Conservation (phyloP, 1,140 invertebrate genomes). For the Colletes latitarsis region DNA sequence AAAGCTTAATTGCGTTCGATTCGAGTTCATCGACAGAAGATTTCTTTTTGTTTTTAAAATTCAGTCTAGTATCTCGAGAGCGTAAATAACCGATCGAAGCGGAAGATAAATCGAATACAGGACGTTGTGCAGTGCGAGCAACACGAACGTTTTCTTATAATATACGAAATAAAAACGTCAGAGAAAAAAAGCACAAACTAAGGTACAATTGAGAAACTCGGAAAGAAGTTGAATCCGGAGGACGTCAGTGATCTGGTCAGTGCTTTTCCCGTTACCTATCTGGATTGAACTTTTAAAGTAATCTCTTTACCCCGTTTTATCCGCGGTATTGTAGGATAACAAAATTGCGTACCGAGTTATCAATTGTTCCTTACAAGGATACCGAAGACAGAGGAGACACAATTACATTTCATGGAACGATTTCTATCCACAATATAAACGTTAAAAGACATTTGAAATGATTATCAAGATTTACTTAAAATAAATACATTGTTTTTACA, state of each 20-base stretch:
- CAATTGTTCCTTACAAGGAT: neutral
- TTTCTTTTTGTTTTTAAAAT: too few relatives aligned
- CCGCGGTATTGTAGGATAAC: neutral
- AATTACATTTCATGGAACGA: neutral
- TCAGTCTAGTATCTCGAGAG: neutral
- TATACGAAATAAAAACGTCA: neutral
- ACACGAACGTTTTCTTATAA: too few relatives aligned
- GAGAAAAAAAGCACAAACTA: neutral
- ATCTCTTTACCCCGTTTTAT: neutral
- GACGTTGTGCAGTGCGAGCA: neutral
- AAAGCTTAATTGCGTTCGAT: neutral
- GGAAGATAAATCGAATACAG: slow-evolving; percentile 2
- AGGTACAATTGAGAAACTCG: neutral
- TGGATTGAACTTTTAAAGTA: neutral
- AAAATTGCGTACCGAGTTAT: neutral
- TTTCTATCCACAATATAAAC: too few relatives aligned
- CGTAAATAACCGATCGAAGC: neutral
- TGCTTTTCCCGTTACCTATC: neutral
- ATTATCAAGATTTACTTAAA: too few relatives aligned
- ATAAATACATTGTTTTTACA: too few relatives aligned
- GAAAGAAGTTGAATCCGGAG: neutral
- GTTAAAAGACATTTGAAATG: too few relatives aligned
- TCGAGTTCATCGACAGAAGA: neutral
- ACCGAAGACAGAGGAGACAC: neutral
- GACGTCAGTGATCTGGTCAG: neutral